Percentiles rank a stretch among this genome's conserved stretches.
Evolutionary conservation across 2,888 invertebrate genomes (phyloP).

Genomic region (Microplitis manilae): DNA sequence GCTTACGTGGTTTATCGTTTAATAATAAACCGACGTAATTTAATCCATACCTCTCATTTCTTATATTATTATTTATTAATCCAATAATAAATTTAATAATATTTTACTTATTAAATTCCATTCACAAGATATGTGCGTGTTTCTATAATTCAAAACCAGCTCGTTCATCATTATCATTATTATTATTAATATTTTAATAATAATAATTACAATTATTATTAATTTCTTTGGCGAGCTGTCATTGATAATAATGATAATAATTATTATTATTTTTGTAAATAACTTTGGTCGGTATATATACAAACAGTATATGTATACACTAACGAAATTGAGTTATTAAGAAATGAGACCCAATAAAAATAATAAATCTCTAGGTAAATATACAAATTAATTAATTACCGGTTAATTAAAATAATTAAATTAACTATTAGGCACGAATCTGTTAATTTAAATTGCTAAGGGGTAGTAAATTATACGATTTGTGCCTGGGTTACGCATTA

Average conservation of each 20-base stretch:
- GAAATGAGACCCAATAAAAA: neutral
- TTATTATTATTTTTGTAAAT: neutral
- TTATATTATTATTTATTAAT: slow-evolving; percentile 24
- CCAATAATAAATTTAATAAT: neutral
- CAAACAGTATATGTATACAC: neutral
- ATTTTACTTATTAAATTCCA: slow-evolving; percentile 19
- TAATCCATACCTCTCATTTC: slow-evolving; percentile 15
- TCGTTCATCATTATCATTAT: slow-evolving; percentile 13
- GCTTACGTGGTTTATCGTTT: slow-evolving; percentile 46
- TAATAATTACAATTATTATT: neutral
- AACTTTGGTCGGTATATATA: slow-evolving; percentile 24
- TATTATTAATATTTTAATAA: slow-evolving; percentile 9
- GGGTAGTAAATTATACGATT: neutral
- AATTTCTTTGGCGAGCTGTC: slow-evolving; percentile 25
- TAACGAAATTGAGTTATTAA: neutral
- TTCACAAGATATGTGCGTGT: slow-evolving; percentile 48
- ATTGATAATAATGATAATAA: neutral
- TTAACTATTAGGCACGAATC: neutral
- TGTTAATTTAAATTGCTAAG: neutral
- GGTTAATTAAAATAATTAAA: neutral
- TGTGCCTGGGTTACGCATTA: neutral
- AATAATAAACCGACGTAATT: slow-evolving; percentile 7
- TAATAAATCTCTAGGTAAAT: neutral
- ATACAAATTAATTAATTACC: neutral
- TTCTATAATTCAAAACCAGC: slow-evolving; percentile 16